Percentiles rank a stretch among this genome's conserved stretches.
Evolutionary conservation across 2,797 vertebrate species (phyloP).

Genomic region (Knipowitschia caucasica): DNA sequence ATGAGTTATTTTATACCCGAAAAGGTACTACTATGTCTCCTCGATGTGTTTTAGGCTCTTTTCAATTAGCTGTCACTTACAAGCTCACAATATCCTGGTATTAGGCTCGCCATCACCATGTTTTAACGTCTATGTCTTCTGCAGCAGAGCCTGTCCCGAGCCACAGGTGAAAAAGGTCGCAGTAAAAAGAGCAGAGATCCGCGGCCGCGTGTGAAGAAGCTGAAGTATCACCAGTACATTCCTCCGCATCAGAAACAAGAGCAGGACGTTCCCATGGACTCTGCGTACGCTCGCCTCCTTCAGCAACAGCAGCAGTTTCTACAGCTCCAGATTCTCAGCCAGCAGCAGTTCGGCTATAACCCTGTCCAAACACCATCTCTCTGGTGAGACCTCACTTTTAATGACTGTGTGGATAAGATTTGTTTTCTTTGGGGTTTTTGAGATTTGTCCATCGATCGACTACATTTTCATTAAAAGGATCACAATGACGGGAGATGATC

Average conservation of each 20-base stretch:
- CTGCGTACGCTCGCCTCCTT: slow-evolving; percentile 89
- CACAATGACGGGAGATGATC: too few relatives aligned
- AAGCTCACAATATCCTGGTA: too few relatives aligned
- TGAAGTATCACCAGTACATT: slow-evolving; percentile 98
- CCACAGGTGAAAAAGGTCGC: slow-evolving; percentile 84
- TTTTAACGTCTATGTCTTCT: slow-evolving; percentile 3
- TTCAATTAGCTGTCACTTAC: too few relatives aligned
- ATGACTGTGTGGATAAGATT: not conserved
- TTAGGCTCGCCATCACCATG: too few relatives aligned
- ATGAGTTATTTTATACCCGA: too few relatives aligned
- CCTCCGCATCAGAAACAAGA: slow-evolving; percentile 96
- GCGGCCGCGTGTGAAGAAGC: slow-evolving; percentile 90
- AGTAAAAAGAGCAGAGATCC: slow-evolving; percentile 92
- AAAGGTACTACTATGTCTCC: too few relatives aligned
- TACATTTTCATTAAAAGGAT: too few relatives aligned
- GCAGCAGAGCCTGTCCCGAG: slow-evolving; percentile 90
- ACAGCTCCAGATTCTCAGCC: slow-evolving; percentile 95
- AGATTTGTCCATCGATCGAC: too few relatives aligned
- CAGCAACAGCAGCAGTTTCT: slow-evolving; percentile 98
- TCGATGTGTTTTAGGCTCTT: too few relatives aligned
- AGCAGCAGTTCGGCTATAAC: slow-evolving; percentile 92
- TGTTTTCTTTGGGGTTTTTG: too few relatives aligned
- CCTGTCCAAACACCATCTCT: slow-evolving; percentile 76
- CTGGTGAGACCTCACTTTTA: slow-evolving; percentile 35
- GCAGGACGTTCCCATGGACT: slow-evolving; percentile 88